Percentiles rank a stretch among this genome's conserved stretches.
Conservation (phyloP, 2,113 vertebrate genomes). For the Cnemophilus loriae region DNA sequence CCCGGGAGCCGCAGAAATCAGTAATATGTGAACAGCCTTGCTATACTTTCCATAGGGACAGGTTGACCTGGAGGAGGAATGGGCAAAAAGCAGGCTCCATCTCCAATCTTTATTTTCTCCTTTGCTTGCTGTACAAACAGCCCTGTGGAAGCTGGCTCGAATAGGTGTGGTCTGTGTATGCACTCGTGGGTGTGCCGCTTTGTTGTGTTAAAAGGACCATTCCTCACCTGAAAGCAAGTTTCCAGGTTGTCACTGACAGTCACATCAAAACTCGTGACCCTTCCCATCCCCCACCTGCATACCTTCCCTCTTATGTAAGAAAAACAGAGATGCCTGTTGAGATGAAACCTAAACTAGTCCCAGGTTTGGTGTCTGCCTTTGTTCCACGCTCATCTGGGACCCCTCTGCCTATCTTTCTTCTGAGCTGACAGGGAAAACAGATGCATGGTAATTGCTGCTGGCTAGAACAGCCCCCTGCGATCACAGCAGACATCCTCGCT, state of each 20-base stretch:
- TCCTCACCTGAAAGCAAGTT: conserved; percentile 51
- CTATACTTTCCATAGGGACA: neutral
- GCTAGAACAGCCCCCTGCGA: rapidly evolving
- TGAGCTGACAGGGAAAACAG: neutral
- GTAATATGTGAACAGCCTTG: neutral
- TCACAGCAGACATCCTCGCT: neutral
- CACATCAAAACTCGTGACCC: conserved; percentile 29
- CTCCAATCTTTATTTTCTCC: neutral
- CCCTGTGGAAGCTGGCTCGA: conserved; percentile 17
- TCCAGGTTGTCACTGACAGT: conserved; percentile 35
- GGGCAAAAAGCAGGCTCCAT: neutral
- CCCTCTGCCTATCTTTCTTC: neutral
- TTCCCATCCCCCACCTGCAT: conserved; percentile 40
- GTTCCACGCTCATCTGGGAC: neutral
- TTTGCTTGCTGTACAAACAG: conserved; percentile 30
- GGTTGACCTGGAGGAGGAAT: neutral
- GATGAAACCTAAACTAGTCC: neutral
- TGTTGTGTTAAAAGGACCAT: conserved; percentile 56
- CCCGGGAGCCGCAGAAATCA: neutral
- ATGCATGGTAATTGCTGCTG: neutral
- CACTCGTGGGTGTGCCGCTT: conserved; percentile 21
- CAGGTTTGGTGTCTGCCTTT: neutral
- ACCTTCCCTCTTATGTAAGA: neutral
- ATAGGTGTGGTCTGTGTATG: conserved; percentile 43
- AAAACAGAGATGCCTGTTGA: neutral